Conservation (phyloP, 1,140 invertebrate species). For the Micrasema longulum region DNA sequence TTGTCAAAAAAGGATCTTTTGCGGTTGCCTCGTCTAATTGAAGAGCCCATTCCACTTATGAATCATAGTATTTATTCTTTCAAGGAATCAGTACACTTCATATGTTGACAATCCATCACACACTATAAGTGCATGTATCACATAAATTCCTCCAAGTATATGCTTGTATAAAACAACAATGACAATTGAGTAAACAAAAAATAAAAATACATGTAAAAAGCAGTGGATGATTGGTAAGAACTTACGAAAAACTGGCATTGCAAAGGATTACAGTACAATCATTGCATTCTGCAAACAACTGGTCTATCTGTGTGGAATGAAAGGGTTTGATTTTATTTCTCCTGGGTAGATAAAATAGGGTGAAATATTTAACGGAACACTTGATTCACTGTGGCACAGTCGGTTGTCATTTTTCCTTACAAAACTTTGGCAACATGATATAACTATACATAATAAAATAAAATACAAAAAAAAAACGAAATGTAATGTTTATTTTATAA, state of each 20-base stretch:
- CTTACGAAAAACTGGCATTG: slow-evolving; percentile 26
- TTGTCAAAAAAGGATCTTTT: too few relatives aligned
- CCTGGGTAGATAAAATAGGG: slow-evolving; percentile 32
- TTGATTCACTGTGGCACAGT: slow-evolving; percentile 35
- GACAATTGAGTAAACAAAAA: slow-evolving; percentile 35
- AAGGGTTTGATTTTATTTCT: slow-evolving; percentile 32
- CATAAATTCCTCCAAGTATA: slow-evolving; percentile 27
- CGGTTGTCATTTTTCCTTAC: slow-evolving; percentile 29
- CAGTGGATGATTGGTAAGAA: slow-evolving; percentile 31
- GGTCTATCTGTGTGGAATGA: slow-evolving; percentile 32
- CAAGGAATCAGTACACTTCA: slow-evolving; percentile 27
- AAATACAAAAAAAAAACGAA: slow-evolving; percentile 25
- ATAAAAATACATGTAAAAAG: slow-evolving; percentile 32
- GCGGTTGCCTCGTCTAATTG: slow-evolving; percentile 23
- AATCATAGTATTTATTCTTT: slow-evolving; percentile 30
- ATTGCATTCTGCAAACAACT: slow-evolving; percentile 36
- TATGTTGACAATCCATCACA: slow-evolving; percentile 23
- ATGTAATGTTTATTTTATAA: slow-evolving; percentile 51
- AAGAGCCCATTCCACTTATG: slow-evolving; percentile 26
- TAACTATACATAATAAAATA: slow-evolving; percentile 26
- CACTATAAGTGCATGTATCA: slow-evolving; percentile 30
- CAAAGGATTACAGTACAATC: slow-evolving; percentile 29
- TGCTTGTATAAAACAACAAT: slow-evolving; percentile 30
- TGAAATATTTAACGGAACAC: slow-evolving; percentile 29
- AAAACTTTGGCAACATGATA: slow-evolving; percentile 29